Evolutionary conservation across 2,797 vertebrate species (phyloP), one percentile per base, ranked within the genome.

Genomic region (Oreonectes daqikongensis): DNA sequence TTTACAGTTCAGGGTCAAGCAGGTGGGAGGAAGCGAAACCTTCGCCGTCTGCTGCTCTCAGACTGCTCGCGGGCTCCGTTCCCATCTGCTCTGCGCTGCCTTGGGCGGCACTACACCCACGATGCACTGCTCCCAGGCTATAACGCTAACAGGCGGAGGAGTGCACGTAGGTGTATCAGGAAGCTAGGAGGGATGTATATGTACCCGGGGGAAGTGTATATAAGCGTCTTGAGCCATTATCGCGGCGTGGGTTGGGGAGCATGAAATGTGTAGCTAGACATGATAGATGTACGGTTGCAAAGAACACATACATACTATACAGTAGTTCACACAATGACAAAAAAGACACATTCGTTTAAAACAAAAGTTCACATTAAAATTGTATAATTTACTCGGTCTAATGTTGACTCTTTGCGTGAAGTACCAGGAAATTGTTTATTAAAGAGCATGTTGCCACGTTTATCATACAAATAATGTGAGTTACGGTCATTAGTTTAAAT

Each of bases 11-110:
- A 61, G 74, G 78, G 81, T 81, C 75, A 75, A 77, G 68, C 80
- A 84, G 83, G 80, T 86, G 77, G 80, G 82, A 84, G 81, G 69
- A 64, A 78, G 63, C 66, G 74, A 73, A 67, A 55, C 32, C 66
- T 79, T 70, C 52, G 32, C 80, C 57, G 75, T 79, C 80, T 81
- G 81, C 63, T 63, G 68, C 75, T 77, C 22, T 79, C 68, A 77
- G 67, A 65, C 69, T 69, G 79, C 79, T 82, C 28, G 55, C 50
- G 57, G 65, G 50, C 73, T 28, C 50, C 4, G 46, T 61, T 77
- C 68, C 71, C 79, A 77, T 80, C 81, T 82, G 82, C 63, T 69
- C 17, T 48, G 28, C 20, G 28, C 22, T 26, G 61, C 52, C 35
- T 57, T 61, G 66, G 65, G 83, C 63, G 40, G 40, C 70, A 42